A percentile compares a stretch with the other conserved stretches of the same genome.
Conservation (phyloP, 1,140 invertebrate species). For the Cryptotermes secundus region DNA sequence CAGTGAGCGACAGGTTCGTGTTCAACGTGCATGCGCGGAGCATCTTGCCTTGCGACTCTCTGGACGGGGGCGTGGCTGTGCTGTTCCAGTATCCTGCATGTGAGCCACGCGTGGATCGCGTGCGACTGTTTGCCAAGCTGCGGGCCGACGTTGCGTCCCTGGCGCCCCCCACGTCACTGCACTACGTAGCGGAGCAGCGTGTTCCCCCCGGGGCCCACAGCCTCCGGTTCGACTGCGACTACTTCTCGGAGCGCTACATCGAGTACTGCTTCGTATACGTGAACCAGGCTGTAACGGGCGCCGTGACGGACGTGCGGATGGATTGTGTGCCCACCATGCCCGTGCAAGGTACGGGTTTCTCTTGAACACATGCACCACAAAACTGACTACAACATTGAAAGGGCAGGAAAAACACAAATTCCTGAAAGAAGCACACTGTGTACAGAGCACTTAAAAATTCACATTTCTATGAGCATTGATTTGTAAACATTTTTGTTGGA, state of each 20-base stretch:
- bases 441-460: no score
- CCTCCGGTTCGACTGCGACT: conserved; percentile 74
- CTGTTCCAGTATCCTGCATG: conserved; percentile 80
- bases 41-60: conserved; percentile 74
- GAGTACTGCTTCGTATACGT: conserved; percentile 87
- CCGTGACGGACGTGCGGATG: conserved; percentile 75
- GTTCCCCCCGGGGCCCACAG: conserved; percentile 67
- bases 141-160: conserved; percentile 64
- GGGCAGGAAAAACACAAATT: no score
- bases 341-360: conserved; percentile 63
- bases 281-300: conserved; percentile 74
- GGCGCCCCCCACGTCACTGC: conserved; percentile 55
- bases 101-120: conserved; percentile 69
- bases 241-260: conserved; percentile 76
- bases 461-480: no score
- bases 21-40: conserved; percentile 78
- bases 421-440: no score
- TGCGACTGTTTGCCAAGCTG: conserved; percentile 69
- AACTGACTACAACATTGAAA: no score
- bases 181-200: conserved; percentile 65
- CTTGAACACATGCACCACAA: no score
- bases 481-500: no score
- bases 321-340: conserved; percentile 79
- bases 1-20: conserved; percentile 77
- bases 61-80: conserved; percentile 65